A percentile compares a stretch with the other conserved stretches of the same genome.
Conservation (phyloP, 2,888 invertebrate genomes). For the Trichogramma evanescens region DNA sequence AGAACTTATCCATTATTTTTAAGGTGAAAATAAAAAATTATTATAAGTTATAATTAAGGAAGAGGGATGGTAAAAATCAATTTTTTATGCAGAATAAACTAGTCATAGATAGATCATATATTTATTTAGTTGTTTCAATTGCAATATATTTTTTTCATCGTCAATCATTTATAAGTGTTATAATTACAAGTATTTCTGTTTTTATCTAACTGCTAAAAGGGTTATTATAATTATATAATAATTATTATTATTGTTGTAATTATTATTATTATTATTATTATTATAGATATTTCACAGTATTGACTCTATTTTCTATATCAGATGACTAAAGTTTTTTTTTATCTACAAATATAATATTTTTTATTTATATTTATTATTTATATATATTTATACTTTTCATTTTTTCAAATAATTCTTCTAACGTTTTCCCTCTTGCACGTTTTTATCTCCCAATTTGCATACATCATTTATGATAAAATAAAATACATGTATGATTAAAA, state of each 20-base stretch:
- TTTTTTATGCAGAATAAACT: background rate
- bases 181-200: constrained; percentile 40
- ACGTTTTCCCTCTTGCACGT: constrained; percentile 12
- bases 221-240: constrained; percentile 18
- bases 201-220: constrained; percentile 31
- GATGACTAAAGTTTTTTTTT: constrained; percentile 39
- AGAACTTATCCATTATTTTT: too few relatives aligned
- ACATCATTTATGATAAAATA: too few relatives aligned
- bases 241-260: too few relatives aligned
- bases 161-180: constrained; percentile 36
- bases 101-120: constrained; percentile 24
- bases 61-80: background rate
- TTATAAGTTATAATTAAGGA: too few relatives aligned
- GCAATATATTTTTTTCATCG: constrained; percentile 33
- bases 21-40: too few relatives aligned
- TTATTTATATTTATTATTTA: constrained; percentile 23
- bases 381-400: constrained; percentile 21
- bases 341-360: constrained; percentile 43
- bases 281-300: constrained; percentile 43
- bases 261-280: too few relatives aligned
- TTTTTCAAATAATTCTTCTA: constrained; percentile 9
- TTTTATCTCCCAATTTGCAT: background rate
- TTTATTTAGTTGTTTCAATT: constrained; percentile 36
- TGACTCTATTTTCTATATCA: constrained; percentile 43
- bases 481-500: too few relatives aligned